phyloP scores from a whole-genome alignment of 2,113 vertebrate genomes.

The Patagioenas fasciata region DNA sequence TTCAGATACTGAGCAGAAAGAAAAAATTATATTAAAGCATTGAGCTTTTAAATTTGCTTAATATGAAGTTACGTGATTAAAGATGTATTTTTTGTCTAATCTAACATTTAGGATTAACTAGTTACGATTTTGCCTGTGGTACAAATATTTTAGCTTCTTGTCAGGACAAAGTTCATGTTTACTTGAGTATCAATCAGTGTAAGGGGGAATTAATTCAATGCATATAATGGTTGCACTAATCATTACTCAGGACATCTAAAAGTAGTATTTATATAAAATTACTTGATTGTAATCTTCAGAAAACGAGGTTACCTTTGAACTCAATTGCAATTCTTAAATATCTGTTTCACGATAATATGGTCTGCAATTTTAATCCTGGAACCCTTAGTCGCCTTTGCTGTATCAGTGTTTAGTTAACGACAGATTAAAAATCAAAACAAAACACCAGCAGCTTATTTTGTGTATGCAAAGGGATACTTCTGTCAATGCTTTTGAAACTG shows the following conservation, averaged over 20 bases:
- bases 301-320: slow-evolving; percentile 31
- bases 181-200: not conserved
- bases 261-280: slow-evolving; percentile 19
- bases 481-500: slow-evolving; percentile 1
- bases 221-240: not conserved
- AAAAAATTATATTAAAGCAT: not conserved
- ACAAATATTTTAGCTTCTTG: not conserved
- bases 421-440: not conserved
- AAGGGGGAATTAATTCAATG: not conserved
- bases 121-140: not conserved
- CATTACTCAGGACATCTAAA: not conserved
- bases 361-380: not conserved
- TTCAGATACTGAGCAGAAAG: not conserved
- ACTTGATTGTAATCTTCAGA: slow-evolving; percentile 16
- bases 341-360: slow-evolving; percentile 4
- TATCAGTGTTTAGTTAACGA: not conserved
- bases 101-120: not conserved
- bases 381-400: slow-evolving; percentile 19
- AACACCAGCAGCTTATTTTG: not conserved
- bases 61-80: not conserved
- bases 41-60: not conserved
- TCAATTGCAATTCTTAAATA: slow-evolving; percentile 35
- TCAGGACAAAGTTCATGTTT: not conserved
- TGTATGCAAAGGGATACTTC: not conserved
- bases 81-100: not conserved